Conservation (phyloP, 2,888 invertebrate genomes). For the Latrodectus elegans region DNA sequence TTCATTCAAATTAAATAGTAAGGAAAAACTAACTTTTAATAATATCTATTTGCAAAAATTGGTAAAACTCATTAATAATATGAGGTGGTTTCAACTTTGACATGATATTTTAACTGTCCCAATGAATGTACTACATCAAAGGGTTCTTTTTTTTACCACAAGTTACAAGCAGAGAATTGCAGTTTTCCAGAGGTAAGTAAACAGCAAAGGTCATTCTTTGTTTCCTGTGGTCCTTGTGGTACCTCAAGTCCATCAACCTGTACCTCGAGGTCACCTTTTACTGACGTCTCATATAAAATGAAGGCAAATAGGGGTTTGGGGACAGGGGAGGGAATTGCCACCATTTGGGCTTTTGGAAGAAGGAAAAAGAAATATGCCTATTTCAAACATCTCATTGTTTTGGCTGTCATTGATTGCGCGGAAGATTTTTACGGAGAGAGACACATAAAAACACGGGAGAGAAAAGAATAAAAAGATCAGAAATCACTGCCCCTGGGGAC, state of each 20-base stretch:
- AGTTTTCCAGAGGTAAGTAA: constrained; percentile 36
- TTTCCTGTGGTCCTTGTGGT: constrained; percentile 59
- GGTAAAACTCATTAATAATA: no score
- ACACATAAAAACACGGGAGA: constrained; percentile 19
- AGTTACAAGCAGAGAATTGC: background rate
- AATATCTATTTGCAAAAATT: no score
- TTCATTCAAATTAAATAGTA: no score
- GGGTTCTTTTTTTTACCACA: no score
- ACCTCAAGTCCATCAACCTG: constrained; percentile 68
- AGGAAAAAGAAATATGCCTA: constrained; percentile 63
- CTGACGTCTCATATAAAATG: constrained; percentile 56
- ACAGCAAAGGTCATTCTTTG: constrained; percentile 65
- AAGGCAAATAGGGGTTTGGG: constrained; percentile 18
- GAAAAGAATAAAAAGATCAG: background rate
- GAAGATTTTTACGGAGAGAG: constrained; percentile 51
- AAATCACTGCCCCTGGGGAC: background rate
- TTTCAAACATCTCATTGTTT: constrained; percentile 67
- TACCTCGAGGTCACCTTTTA: constrained; percentile 62
- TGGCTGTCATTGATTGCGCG: constrained; percentile 62
- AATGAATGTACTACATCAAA: no score
- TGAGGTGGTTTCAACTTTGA: no score
- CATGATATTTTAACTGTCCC: no score
- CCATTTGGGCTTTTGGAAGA: constrained; percentile 24
- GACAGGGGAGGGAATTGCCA: constrained; percentile 5
- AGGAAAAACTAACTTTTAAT: no score